Base-by-base conservation (phyloP, 2,797 vertebrate species). In the Ceryle rudis region DNA sequence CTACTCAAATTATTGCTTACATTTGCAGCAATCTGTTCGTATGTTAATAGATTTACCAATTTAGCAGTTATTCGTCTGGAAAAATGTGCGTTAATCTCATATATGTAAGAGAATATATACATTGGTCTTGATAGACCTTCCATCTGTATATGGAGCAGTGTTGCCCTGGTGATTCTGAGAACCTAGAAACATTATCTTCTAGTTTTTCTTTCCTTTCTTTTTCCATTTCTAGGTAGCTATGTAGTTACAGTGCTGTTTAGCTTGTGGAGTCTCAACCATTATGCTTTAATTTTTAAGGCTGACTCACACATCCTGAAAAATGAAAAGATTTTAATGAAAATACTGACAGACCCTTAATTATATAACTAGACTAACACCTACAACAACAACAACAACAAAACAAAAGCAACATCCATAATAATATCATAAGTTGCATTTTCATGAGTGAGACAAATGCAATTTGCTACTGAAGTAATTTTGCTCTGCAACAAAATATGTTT, bases 291-390 rank as follows among this genome's bases (percentile, higher is more conserved):
- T 90, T 89, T 94, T 91, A 91, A 89, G 88, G 58, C 58, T 82
- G 77, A 77, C 37, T 91, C 89, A 60, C 35, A n/a, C 33, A 69
- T 52, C 70, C 33, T 91, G 90, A 91, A 91, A 92, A 97, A 95
- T 42, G 58, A 92, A 85, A 93, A 78, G 17, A 90, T 79, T 95
- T 94, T 93, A 93, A 95, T 93, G 88, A 91, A 96, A 94, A 91
- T 52, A 25, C 86, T 75, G 88, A 70, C 94, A 97, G 86, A 69
- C 61, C 62, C 37, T 51, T 94, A 95, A 93, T 97, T 96, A 95
- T 62, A 54, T n/a, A 92, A 69, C 84, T 52, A 74, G 46, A 64
- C 39, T 89, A 88, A 78, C 75, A 95, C 86, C 81, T 89, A 80
- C 82, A 87, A 75, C 15, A 39, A 39, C 37, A 39, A 39, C 37